Base-by-base conservation (phyloP, 1,140 invertebrate species). In the Eulimnadia texana region DNA sequence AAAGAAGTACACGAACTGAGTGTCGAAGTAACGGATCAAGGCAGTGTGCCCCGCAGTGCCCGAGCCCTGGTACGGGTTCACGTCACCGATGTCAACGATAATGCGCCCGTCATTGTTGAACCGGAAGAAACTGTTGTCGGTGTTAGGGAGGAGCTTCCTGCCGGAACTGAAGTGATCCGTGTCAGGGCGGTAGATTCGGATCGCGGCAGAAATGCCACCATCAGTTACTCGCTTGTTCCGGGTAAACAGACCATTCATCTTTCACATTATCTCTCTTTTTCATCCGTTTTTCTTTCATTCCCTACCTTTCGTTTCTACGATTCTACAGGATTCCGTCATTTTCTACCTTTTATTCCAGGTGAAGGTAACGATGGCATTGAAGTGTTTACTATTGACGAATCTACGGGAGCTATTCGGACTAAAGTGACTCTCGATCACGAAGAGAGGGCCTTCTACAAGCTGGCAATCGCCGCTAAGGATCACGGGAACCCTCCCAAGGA, bases 81-180 rank as follows among this genome's bases (percentile, higher is more conserved):
- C 62, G 82, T 90, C 2, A 78, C 81, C 16, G 92, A 95, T 71
- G 82, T 90, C 2, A 96, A 96, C 72, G 92, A 96, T 73, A 94
- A 95, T 74, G 78, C 84, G 9, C 90, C 90, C 10, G 82, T 86
- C 72, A 90, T 94, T 60, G 80, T 90, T 29, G 88, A 92, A 72
- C 90, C 88, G 6, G 82, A 86, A 68, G 86, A 90, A 70, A 86
- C 89, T 70, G 82, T 89, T 3, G 83, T 93, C 1, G 88, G 88
- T 67, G 86, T 93, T 10, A 78, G 89, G 50, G 90, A 93, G 73
- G 88, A 92, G 71, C 88, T 91, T 66, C 85, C 87, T 27, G 80
- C 85, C 10, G 86, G 86, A 16, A 84, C 87, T 0, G 88, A 92
- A 74, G 87, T 93, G n/a, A 85, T 88, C 2, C 78, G 82, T 68